Conservation (phyloP, 2,888 invertebrate species). For the Pharmacophagus antenor region DNA sequence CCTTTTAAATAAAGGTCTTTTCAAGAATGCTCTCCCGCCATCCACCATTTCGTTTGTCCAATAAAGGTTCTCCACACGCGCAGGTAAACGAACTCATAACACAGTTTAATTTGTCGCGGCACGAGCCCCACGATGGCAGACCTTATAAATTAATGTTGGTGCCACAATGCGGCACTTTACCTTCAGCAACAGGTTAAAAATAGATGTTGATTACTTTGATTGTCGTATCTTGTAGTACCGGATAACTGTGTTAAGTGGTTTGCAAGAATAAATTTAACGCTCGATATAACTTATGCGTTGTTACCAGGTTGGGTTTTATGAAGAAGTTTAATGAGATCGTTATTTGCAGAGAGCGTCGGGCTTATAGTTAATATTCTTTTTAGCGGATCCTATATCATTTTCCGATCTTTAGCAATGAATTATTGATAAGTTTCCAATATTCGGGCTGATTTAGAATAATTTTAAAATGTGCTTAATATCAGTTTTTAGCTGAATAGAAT, state of each 20-base stretch:
- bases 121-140: conserved; percentile 11
- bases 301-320: not conserved
- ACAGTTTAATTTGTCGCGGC: conserved; percentile 23
- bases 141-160: conserved; percentile 17
- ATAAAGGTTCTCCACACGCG: conserved; percentile 21
- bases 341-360: not conserved
- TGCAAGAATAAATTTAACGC: conserved; percentile 1
- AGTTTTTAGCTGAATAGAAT: too few relatives aligned
- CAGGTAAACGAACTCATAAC: conserved; percentile 30
- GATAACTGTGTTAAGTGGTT: conserved; percentile 17
- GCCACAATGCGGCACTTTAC: conserved; percentile 14
- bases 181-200: conserved; percentile 11
- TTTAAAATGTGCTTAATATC: too few relatives aligned
- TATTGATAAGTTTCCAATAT: too few relatives aligned
- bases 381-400: not conserved
- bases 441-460: too few relatives aligned
- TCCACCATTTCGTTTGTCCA: conserved; percentile 15
- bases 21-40: not conserved
- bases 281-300: not conserved
- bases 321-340: not conserved
- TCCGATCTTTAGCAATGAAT: too few relatives aligned
- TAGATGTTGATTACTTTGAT: conserved; percentile 23
- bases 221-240: conserved; percentile 9
- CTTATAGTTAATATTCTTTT: not conserved
- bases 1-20: not conserved